Conservation (phyloP, 2,797 vertebrate genomes). For the Siniperca undulata region DNA sequence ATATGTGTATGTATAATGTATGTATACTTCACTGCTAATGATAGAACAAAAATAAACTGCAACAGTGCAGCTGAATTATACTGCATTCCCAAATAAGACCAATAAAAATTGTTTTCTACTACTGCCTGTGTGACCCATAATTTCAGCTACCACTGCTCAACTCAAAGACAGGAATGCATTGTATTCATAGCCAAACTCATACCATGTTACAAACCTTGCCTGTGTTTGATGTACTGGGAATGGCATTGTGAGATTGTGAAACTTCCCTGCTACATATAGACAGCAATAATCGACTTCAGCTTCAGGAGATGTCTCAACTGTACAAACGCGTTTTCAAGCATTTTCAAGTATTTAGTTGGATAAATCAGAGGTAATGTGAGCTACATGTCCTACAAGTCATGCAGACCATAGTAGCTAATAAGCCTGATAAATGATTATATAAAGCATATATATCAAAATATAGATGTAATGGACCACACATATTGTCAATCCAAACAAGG, state of each 20-base stretch:
- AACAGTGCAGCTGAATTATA: neutral
- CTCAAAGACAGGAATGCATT: neutral
- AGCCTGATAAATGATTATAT: no score
- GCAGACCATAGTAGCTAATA: neutral
- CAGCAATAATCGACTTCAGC: neutral
- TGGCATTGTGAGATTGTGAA: neutral
- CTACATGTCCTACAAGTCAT: neutral
- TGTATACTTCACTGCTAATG: neutral
- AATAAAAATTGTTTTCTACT: neutral
- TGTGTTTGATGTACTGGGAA: neutral
- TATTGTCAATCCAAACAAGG: neutral
- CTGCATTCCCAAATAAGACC: neutral
- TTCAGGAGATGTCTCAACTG: neutral
- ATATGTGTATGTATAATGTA: neutral
- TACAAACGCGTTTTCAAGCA: no score
- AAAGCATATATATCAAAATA: neutral
- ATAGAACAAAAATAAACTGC: no score
- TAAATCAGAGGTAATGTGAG: neutral
- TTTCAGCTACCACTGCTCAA: neutral
- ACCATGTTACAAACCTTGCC: conserved; percentile 27
- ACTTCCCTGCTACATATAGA: conserved; percentile 17
- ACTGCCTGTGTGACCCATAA: neutral
- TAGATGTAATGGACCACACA: neutral
- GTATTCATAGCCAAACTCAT: conserved; percentile 10
- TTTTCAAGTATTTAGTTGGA: neutral